phyloP scores from a whole-genome alignment of 2,888 invertebrate genomes.

The Epinotia demarniana region DNA sequence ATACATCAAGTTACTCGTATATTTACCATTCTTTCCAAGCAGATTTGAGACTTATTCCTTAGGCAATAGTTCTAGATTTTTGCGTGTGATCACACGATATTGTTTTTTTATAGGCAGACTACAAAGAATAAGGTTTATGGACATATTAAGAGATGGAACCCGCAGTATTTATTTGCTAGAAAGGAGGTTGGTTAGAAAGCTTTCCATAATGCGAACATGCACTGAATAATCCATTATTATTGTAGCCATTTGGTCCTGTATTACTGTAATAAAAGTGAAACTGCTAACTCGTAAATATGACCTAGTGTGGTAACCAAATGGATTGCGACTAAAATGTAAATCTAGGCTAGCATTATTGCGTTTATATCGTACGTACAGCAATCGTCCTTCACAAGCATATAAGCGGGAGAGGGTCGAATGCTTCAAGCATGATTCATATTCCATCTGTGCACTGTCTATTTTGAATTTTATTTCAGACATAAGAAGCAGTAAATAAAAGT shows the following conservation, averaged over 20 bases:
- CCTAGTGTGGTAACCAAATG: no score
- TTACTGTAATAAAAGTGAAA: not conserved
- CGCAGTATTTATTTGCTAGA: constrained; percentile 12
- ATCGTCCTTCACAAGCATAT: no score
- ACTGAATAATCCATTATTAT: not conserved
- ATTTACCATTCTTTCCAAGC: not conserved
- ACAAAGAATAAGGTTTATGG: constrained; percentile 31
- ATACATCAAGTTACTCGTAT: not conserved
- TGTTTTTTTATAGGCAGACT: constrained; percentile 23
- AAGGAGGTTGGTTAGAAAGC: not conserved
- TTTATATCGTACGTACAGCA: no score
- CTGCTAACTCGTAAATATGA: not conserved
- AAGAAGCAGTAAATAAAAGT: no score
- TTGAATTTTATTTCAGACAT: no score
- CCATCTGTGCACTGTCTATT: no score
- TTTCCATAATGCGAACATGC: not conserved
- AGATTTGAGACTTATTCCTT: constrained; percentile 10
- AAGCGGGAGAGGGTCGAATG: no score
- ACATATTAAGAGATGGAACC: not conserved
- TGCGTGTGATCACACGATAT: not conserved
- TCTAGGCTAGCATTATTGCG: no score
- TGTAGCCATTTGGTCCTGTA: not conserved
- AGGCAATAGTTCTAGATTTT: not conserved
- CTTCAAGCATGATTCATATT: no score
- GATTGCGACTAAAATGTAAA: not conserved